Percentiles rank a stretch among this genome's conserved stretches.
Conservation (phyloP, 2,888 invertebrate genomes). For the Trissonchulus sp. region DNA sequence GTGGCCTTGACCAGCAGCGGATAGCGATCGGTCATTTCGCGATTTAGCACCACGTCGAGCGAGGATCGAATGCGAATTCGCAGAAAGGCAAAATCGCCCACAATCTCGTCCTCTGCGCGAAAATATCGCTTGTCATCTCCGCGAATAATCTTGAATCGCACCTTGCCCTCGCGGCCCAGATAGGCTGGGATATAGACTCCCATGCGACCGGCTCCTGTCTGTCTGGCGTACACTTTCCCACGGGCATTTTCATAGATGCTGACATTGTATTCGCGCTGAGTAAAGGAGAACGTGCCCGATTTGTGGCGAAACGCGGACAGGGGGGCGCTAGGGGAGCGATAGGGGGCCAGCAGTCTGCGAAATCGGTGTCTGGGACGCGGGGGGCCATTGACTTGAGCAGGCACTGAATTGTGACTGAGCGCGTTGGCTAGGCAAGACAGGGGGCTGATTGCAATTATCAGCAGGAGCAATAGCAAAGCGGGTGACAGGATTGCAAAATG, state of each 20-base stretch:
- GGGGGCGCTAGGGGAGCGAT: too few relatives aligned
- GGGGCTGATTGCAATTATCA: too few relatives aligned
- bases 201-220: conserved; percentile 48
- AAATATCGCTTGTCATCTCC: conserved; percentile 85
- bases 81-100: conserved; percentile 92
- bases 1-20: conserved; percentile 62
- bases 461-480: too few relatives aligned
- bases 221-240: conserved; percentile 71
- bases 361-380: too few relatives aligned
- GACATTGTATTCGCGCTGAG: conserved; percentile 71
- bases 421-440: too few relatives aligned
- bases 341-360: too few relatives aligned
- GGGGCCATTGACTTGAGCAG: too few relatives aligned
- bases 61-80: conserved; percentile 79
- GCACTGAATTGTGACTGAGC: too few relatives aligned
- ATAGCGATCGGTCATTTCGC: conserved; percentile 76
- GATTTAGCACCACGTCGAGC: conserved; percentile 77
- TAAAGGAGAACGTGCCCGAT: conserved; percentile 63
- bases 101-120: conserved; percentile 59
- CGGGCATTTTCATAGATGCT: conserved; percentile 85
- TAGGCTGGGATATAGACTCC: conserved; percentile 33
- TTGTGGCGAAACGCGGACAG: too few relatives aligned
- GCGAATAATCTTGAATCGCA: conserved; percentile 69
- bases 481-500: too few relatives aligned
- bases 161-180: conserved; percentile 36